These are phyloP conservation scores for Eubucco bourcierii DNA, from an alignment of 2,113 vertebrate genomes.

Conservation along the genomic window DNA sequence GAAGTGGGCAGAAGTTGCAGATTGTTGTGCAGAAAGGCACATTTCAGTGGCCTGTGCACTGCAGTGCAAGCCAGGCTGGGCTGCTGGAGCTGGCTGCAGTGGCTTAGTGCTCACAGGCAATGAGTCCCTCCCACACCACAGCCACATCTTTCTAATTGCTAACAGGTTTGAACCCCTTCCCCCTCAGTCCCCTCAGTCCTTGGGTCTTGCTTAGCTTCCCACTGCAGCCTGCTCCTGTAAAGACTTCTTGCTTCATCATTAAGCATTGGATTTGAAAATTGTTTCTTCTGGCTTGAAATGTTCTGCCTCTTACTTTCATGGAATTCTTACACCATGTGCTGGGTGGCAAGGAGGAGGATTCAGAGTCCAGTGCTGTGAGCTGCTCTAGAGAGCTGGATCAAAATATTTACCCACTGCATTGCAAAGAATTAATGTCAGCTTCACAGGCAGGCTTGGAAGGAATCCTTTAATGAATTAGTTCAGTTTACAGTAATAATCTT, in stretches of 20 bases:
- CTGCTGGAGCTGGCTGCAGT: neutral
- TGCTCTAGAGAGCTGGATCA: neutral
- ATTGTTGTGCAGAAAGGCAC: neutral
- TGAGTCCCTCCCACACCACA: fast-evolving
- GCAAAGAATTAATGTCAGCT: neutral
- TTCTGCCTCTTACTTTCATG: neutral
- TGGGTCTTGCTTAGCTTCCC: neutral
- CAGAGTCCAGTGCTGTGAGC: neutral
- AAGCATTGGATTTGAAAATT: neutral
- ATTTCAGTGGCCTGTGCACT: fast-evolving
- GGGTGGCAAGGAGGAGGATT: neutral
- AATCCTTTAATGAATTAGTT: neutral
- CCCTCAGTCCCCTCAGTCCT: too few relatives aligned
- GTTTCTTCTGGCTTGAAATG: neutral
- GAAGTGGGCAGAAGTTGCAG: fast-evolving
- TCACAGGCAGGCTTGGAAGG: neutral
- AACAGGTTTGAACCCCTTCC: neutral
- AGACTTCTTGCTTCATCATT: neutral
- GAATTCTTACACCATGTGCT: neutral
- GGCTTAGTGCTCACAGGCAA: neutral
- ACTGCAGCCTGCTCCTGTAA: neutral
- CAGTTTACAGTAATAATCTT: neutral
- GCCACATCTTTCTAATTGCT: neutral
- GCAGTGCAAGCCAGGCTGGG: fast-evolving
- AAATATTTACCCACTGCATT: neutral